phyloP scores from a whole-genome alignment of 2,113 vertebrate genomes.

The Dolichallabes microphthalmus region DNA sequence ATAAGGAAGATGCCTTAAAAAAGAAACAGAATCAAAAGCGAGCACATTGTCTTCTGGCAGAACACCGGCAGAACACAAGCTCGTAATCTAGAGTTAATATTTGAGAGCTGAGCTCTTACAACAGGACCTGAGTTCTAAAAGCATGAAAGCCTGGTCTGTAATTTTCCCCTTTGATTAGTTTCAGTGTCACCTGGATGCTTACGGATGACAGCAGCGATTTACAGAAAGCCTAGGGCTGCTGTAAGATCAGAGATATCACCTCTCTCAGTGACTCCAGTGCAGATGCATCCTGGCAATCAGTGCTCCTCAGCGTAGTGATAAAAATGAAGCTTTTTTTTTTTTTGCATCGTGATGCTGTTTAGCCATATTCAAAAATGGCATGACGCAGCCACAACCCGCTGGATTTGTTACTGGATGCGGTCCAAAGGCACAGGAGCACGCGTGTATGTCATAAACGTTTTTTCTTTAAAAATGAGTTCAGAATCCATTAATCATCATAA shows the following conservation, averaged over 20 bases:
- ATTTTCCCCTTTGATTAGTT: slow-evolving; percentile 33
- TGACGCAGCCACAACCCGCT: background rate
- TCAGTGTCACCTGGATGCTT: slow-evolving; percentile 23
- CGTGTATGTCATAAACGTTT: background rate
- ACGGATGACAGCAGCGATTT: slow-evolving; percentile 27
- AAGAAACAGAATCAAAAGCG: background rate
- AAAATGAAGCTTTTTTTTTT: slow-evolving; percentile 24
- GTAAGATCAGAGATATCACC: slow-evolving; percentile 26
- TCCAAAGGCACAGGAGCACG: background rate
- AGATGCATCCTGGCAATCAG: slow-evolving; percentile 30
- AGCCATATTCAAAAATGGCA: background rate
- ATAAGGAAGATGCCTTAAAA: background rate
- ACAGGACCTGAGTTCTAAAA: slow-evolving; percentile 15
- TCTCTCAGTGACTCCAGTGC: background rate
- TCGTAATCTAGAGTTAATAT: background rate
- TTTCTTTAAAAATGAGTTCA: background rate
- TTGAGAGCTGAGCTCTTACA: background rate
- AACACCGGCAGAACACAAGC: background rate
- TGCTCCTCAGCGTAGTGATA: background rate
- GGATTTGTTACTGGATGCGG: background rate
- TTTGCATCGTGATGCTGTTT: background rate
- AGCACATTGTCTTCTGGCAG: background rate
- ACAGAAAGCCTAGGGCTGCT: background rate
- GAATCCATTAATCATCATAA: background rate
- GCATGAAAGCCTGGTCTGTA: background rate